These are phyloP conservation scores for Campaea margaritaria DNA, from an alignment of 2,888 invertebrate genomes.

Conservation along the genomic window DNA sequence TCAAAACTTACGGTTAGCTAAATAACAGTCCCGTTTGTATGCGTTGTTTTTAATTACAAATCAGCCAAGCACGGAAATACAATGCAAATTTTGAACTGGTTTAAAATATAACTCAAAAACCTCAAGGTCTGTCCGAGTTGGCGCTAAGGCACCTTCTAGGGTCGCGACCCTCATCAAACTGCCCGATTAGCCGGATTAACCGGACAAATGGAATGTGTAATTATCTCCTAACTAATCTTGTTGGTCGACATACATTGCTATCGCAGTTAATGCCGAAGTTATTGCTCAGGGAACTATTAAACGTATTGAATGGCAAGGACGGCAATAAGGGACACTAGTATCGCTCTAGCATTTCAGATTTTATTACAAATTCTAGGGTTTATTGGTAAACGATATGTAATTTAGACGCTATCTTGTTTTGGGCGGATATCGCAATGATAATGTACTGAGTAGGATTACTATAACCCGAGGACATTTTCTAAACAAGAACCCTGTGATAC, in stretches of 20 bases:
- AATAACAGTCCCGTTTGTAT: too few species aligned
- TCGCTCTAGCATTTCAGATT: conserved; percentile 2
- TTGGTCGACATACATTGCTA: conserved; percentile 48
- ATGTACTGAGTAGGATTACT: neutral
- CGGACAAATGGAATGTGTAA: conserved; percentile 83
- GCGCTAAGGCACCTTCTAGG: conserved; percentile 46
- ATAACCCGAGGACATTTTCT: too few species aligned
- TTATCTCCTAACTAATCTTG: conserved; percentile 75
- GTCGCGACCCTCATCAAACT: conserved; percentile 75
- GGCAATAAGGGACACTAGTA: conserved; percentile 7
- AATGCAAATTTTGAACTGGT: neutral
- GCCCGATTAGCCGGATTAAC: conserved; percentile 77
- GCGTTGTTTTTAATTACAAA: neutral
- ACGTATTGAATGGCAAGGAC: conserved; percentile 22
- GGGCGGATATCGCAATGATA: too few species aligned
- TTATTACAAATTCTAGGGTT: neutral
- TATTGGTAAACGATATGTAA: neutral
- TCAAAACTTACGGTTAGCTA: too few species aligned
- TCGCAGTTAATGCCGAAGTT: conserved; percentile 40
- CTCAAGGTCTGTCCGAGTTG: conserved; percentile 23
- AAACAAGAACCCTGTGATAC: too few species aligned
- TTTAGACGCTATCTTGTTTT: neutral
- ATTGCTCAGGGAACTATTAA: conserved; percentile 30
- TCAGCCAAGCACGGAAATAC: neutral
- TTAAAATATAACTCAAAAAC: conserved; percentile 20